These are phyloP conservation scores for Epicampocera succincta DNA, from an alignment of 2,888 invertebrate genomes.

Conservation along the genomic window DNA sequence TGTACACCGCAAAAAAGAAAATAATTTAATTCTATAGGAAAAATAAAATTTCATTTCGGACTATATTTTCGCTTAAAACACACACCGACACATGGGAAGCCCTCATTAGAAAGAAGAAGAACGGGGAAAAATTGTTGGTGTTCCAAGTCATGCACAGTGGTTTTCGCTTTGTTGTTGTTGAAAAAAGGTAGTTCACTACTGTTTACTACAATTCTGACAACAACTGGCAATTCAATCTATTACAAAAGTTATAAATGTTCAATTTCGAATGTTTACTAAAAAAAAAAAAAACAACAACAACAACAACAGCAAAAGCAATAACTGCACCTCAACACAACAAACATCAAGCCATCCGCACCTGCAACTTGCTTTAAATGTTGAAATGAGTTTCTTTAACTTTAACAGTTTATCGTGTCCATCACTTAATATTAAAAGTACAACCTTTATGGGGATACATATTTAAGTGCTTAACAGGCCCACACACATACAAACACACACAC, in stretches of 20 bases:
- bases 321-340: not conserved
- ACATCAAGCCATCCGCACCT: not conserved
- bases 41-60: constrained; percentile 29
- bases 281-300: constrained; percentile 22
- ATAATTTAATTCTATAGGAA: constrained; percentile 30
- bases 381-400: too few relatives aligned
- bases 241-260: constrained; percentile 60
- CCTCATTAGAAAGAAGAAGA: constrained; percentile 54
- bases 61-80: constrained; percentile 26
- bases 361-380: too few relatives aligned
- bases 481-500: too few relatives aligned
- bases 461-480: too few relatives aligned
- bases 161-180: constrained; percentile 56
- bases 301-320: not conserved
- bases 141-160: constrained; percentile 63
- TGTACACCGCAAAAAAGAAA: constrained; percentile 30
- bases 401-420: too few relatives aligned
- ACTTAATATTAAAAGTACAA: too few relatives aligned
- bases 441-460: too few relatives aligned
- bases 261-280: constrained; percentile 56
- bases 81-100: constrained; percentile 53
- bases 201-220: constrained; percentile 60
- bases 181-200: constrained; percentile 62
- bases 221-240: constrained; percentile 62
- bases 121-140: constrained; percentile 39